Base-by-base conservation (phyloP, 2,888 invertebrate species). In the Lycocerus yunnanus region DNA sequence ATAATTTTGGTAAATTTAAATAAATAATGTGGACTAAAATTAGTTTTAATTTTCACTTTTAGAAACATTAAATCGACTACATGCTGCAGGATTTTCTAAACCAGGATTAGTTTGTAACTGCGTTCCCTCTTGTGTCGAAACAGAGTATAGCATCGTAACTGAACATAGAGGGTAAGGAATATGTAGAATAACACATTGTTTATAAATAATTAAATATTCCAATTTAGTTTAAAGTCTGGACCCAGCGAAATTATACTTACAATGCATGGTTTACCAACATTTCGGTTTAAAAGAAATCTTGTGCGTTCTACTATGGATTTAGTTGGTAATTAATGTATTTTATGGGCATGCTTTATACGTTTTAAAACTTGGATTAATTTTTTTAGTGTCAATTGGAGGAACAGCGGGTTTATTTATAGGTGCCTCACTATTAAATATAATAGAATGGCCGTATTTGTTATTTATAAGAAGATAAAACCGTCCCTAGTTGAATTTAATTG, bases 371-470 rank as follows among this genome's bases (percentile, higher is more conserved):
- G 21, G 10, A 15, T 68, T 24, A 27, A 43, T 66, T 68, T 79
- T 88, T 89, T 70, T 86, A 91, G 91, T 91, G 79, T 91, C 91
- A 74, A 86, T 91, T 65, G 91, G 91, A 5, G 90, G 91, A n/a
- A 89, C 90, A 0, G 89, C 89, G 1, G 91, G 91, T 0, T 88
- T 91, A 11, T 91, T 91, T 81, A 90, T 91, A 78, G 91, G 91
- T 15, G 91, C 91, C 15, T 91, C 91, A 0, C 83, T 91, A 15
- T 85, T 91, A 1, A 90, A 90, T 77, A 86, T 90, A 59, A 86
- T 91, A 13, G 91, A 91, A 84, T 86, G 89, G 13, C 78, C 90
- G 67, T 91, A 91, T 81, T 86, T 91, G 58, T 82, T 90, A n/a
- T 89, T 88, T 80, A 83, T 90, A 66, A 85, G 90, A 75, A 80